Percentiles rank a stretch among this genome's conserved stretches.
Conservation (phyloP, 1,140 invertebrate species). For the Leptinotarsa texana region DNA sequence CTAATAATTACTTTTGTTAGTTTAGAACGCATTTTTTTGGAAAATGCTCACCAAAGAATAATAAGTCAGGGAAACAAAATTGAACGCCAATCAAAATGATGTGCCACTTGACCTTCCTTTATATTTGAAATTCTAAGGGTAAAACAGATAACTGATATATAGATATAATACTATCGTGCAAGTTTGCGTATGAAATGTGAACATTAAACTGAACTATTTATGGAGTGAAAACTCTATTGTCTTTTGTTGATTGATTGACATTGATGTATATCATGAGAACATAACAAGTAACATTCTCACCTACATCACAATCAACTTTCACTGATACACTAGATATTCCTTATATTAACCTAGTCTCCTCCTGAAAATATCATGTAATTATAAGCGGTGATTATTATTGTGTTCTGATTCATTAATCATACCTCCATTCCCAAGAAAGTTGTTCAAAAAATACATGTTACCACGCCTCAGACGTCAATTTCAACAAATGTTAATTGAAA, state of each 20-base stretch:
- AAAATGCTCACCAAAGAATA: too few relatives aligned
- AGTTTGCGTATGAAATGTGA: too few relatives aligned
- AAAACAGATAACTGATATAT: too few relatives aligned
- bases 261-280: neutral
- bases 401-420: neutral
- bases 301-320: slow-evolving; percentile 12
- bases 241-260: neutral
- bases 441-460: neutral
- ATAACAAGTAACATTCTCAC: neutral
- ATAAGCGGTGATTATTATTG: neutral
- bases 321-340: slow-evolving; percentile 78
- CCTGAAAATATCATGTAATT: slow-evolving; percentile 9
- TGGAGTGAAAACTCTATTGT: too few relatives aligned
- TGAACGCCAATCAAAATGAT: too few relatives aligned
- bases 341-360: slow-evolving; percentile 76
- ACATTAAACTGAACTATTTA: too few relatives aligned
- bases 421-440: neutral
- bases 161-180: too few relatives aligned
- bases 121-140: too few relatives aligned
- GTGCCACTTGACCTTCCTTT: too few relatives aligned
- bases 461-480: neutral
- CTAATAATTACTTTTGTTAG: too few relatives aligned
- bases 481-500: neutral
- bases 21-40: too few relatives aligned
- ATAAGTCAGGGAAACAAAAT: too few relatives aligned